Evolutionary conservation across 2,888 invertebrate species (phyloP).

Genomic region (Ophraella communa): DNA sequence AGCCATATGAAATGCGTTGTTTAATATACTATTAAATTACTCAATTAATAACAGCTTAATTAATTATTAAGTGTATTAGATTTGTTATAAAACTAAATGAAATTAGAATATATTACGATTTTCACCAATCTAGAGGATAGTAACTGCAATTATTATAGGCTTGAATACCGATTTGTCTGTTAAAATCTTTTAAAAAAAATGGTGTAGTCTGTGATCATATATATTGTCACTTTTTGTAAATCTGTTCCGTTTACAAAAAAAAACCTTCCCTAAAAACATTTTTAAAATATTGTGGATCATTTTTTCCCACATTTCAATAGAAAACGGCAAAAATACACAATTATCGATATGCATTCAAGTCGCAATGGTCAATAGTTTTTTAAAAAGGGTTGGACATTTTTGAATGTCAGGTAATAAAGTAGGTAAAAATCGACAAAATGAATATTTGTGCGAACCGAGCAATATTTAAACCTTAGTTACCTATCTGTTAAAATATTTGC

Average conservation of each 20-base stretch:
- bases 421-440: slow-evolving; percentile 31
- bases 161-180: too few relatives aligned
- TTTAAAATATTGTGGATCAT: not conserved
- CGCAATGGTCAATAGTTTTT: slow-evolving; percentile 31
- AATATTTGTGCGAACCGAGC: slow-evolving; percentile 24
- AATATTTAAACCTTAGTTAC: slow-evolving; percentile 6
- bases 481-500: slow-evolving; percentile 30
- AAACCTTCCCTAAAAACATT: too few relatives aligned
- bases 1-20: too few relatives aligned
- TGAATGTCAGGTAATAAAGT: slow-evolving; percentile 30
- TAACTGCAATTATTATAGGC: too few relatives aligned
- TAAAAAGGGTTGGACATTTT: slow-evolving; percentile 38
- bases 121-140: too few relatives aligned
- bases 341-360: slow-evolving; percentile 23
- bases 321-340: slow-evolving; percentile 9
- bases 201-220: not conserved
- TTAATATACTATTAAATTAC: too few relatives aligned
- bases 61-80: too few relatives aligned
- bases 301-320: slow-evolving; percentile 18
- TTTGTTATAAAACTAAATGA: too few relatives aligned
- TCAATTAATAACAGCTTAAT: too few relatives aligned
- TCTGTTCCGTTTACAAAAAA: not conserved
- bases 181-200: too few relatives aligned
- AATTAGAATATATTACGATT: too few relatives aligned
- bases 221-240: not conserved